These are phyloP conservation scores for Calliphora vomitoria DNA, from an alignment of 2,888 invertebrate species.

Conservation along the genomic window DNA sequence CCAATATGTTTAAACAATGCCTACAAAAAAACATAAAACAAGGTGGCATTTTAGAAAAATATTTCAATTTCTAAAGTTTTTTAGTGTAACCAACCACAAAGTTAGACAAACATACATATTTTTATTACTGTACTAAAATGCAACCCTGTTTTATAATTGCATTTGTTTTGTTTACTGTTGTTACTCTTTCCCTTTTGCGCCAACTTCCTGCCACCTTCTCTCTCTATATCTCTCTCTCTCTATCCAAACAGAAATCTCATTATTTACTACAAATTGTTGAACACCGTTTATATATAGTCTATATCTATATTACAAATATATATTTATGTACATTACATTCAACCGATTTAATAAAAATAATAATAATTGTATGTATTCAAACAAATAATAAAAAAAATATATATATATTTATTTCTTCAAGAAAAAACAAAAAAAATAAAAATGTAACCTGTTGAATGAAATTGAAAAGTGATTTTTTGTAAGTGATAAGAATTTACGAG, in stretches of 20 bases:
- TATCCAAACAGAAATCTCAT: slow-evolving; percentile 15
- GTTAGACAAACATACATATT: too few species aligned
- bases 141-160: too few species aligned
- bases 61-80: too few species aligned
- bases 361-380: slow-evolving; percentile 53
- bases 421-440: slow-evolving; percentile 15
- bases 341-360: slow-evolving; percentile 31
- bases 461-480: slow-evolving; percentile 73
- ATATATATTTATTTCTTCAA: slow-evolving; percentile 50
- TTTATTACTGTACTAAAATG: too few species aligned
- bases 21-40: not conserved
- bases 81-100: too few species aligned
- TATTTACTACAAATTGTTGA: slow-evolving; percentile 62
- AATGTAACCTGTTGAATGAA: slow-evolving; percentile 69
- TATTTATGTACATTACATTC: slow-evolving; percentile 52
- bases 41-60: not conserved
- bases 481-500: slow-evolving; percentile 70
- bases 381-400: slow-evolving; percentile 13
- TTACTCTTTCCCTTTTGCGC: not conserved
- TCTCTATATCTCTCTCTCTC: not conserved
- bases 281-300: slow-evolving; percentile 66
- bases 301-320: slow-evolving; percentile 39
- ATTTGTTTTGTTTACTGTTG: not conserved
- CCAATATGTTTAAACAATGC: too few species aligned
- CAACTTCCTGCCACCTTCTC: not conserved